These are phyloP conservation scores for Oenanthe melanoleuca DNA, from an alignment of 2,113 vertebrate species.

Conservation along the genomic window DNA sequence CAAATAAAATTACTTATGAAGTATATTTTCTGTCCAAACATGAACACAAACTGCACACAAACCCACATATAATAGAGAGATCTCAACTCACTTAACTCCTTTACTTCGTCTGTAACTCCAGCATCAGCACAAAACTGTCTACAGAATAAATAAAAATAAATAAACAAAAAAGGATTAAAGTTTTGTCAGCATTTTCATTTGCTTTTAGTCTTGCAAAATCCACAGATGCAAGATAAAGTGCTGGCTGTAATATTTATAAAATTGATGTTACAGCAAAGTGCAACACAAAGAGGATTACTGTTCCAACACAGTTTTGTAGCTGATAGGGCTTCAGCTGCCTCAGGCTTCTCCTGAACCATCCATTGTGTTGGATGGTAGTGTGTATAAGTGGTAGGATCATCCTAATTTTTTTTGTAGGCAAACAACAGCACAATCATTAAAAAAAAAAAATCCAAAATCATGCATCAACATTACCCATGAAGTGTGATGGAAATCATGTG, in stretches of 20 bases:
- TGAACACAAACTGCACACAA: not conserved
- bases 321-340: not conserved
- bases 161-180: not conserved
- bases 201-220: conserved; percentile 28
- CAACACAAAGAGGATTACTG: conserved; percentile 34
- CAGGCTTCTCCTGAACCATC: not conserved
- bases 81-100: not conserved
- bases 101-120: not conserved
- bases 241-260: conserved; percentile 62
- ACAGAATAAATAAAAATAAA: not conserved
- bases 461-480: not conserved
- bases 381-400: not conserved
- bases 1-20: not conserved
- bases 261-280: conserved; percentile 36
- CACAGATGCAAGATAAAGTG: conserved; percentile 43
- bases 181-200: not conserved
- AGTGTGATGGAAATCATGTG: not conserved
- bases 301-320: conserved; percentile 12
- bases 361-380: not conserved
- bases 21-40: not conserved
- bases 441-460: not conserved
- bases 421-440: not conserved
- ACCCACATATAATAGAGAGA: not conserved
- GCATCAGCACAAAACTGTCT: not conserved
- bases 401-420: not conserved